Base-by-base conservation (phyloP, 2,888 invertebrate genomes). In the Trissolcus japonicus region DNA sequence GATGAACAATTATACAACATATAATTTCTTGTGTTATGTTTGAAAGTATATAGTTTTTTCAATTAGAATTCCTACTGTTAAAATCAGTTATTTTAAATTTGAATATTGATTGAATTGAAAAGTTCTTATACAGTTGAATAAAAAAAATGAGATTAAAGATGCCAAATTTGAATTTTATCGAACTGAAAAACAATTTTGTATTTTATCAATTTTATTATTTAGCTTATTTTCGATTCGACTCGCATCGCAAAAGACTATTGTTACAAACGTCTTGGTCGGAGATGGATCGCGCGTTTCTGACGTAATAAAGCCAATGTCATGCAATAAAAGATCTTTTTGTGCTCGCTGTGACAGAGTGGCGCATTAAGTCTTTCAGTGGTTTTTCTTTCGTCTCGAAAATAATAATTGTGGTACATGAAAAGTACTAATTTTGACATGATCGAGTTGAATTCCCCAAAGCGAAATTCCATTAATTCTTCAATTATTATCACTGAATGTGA, bases 291-390 rank as follows among this genome's bases (percentile, higher is more conserved):
- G 82, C 81, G 78, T 81, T 82, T 68, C 82, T 82, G 83, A 84
- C 85, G 85, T 85, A 86, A 87, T 86, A 83, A 83, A 79, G 79
- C 81, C 83, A 82, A 79, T 84, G 85, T 86, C 85, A 82, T 72
- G 81, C 84, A 87, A 86, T 88, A 69, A 87, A 86, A 85, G 83
- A 82, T 77, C 85, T 86, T 87, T 86, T 86, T 86, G 86, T 86
- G 82, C 71, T n/a, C 35, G 66, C 79, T 75, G 85, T 87, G 87
- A 87, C 83, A 80, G 85, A 87, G 86, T 85, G 81, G 81, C 65
- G 54, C 21, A 35, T 35, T 35, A 35, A 35, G 55, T 60, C 75
- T 61, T 51, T 48, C 61, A 74, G 62, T 67, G 63, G 43, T 35
- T 35, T 9, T 65, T 73, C 61, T 76, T 65, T 55, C 62, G 13